Base-by-base conservation (phyloP, 1,140 invertebrate species). In the Phymorhynchus buccinoides region DNA sequence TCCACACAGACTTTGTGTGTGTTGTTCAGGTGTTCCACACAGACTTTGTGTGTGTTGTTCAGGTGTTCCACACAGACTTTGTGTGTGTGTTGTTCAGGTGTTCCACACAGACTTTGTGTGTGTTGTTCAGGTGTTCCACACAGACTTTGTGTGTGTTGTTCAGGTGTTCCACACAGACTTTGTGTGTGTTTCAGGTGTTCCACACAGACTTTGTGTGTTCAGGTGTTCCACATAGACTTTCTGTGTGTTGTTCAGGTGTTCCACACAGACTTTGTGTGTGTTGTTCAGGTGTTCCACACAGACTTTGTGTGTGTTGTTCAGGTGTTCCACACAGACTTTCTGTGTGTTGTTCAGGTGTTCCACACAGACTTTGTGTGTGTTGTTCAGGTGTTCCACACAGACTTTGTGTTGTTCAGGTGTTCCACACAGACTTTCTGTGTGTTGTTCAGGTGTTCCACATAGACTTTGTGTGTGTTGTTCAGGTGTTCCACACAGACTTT, bases 81-180 rank as follows among this genome's bases (percentile, higher is more conserved):
- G 99, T n/a, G n/a, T n/a, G n/a, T n/a, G n/a, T n/a, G n/a, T n/a
- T n/a, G n/a, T n/a, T n/a, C 89, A 95, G 96, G 95, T 99, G 78
- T 99, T 99, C 94, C 99, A 99, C 93, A 99, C 99, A 84, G 99
- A 99, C 94, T 99, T 99, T 94, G 99, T n/a, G n/a, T n/a, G n/a
- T n/a, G n/a, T n/a, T n/a, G n/a, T n/a, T n/a, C 89, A 95, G 96
- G 95, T 99, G 78, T 99, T 99, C 94, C 99, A 99, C 93, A 99
- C 99, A 84, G 99, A 99, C 94, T 99, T 99, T 94, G 99, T n/a
- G n/a, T n/a, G n/a, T n/a, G n/a, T n/a, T n/a, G n/a, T n/a, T n/a
- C 89, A 95, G 96, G 95, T 99, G 78, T 99, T 99, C 94, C 99
- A 99, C 93, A 99, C 99, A 84, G 99, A 99, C 94, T 99, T 99